A percentile compares a stretch with the other conserved stretches of the same genome.
Evolutionary conservation across 2,113 vertebrate species (phyloP).

Genomic region (Acrocephalus kingi): DNA sequence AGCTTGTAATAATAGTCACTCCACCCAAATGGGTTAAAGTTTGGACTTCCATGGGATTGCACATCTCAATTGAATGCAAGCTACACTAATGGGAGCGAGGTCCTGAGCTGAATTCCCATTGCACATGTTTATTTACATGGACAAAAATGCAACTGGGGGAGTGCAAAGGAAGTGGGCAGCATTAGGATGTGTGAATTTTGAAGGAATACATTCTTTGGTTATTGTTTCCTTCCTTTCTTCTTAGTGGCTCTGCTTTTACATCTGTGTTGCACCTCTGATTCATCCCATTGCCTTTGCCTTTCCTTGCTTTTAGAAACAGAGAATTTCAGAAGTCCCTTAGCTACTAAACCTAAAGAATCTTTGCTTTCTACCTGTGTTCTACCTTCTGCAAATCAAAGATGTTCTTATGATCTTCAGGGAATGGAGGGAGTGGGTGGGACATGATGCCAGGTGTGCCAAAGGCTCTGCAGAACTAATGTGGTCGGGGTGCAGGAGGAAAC

Average conservation of each 20-base stretch:
- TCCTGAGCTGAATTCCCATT: conserved; percentile 22
- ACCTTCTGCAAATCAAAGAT: neutral
- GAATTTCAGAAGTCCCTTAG: neutral
- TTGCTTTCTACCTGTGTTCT: neutral
- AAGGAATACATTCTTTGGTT: neutral
- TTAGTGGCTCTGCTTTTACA: neutral
- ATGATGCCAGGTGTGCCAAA: neutral
- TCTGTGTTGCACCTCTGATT: neutral
- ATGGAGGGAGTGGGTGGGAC: neutral
- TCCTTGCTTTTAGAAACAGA: neutral
- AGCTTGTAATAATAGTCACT: neutral
- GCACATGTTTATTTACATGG: neutral
- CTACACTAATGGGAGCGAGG: neutral
- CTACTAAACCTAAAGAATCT: neutral
- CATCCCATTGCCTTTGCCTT: neutral
- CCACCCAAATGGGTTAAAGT: conserved; percentile 35
- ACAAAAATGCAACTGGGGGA: neutral
- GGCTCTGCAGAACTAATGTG: accelerated
- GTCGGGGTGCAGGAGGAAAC: neutral
- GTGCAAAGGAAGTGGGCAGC: neutral
- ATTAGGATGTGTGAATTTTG: neutral
- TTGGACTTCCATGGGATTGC: conserved; percentile 1
- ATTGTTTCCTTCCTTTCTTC: neutral
- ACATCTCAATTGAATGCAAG: neutral
- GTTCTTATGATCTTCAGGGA: neutral